Base-by-base conservation (phyloP, 1,140 invertebrate genomes). In the Microplitis mediator region DNA sequence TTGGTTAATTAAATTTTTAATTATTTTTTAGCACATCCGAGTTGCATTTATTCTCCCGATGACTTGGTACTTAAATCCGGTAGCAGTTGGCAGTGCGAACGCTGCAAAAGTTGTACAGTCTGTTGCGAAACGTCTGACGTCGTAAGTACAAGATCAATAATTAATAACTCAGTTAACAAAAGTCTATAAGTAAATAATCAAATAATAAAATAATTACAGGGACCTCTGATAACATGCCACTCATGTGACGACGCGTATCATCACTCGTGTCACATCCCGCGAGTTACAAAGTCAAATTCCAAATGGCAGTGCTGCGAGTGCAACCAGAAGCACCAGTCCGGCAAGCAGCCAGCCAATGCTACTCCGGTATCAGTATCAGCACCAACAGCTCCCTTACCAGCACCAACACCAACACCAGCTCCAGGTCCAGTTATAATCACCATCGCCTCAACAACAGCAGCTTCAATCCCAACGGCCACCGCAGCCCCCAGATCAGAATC, bases 221-320 rank as follows among this genome's bases (percentile, higher is more conserved):
- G 86, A 58, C 78, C 81, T 4, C 85, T 95, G 74, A 89, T 93
- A 61, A 93, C 95, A 56, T 96, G 95, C 85, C 92, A 90, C 79
- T 89, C 90, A 34, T 96, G 95, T 84, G 93, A 94, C 71, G 93
- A 95, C 86, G 93, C 93, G 11, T 95, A 94, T 82, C 94, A 96
- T 83, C 88, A 91, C 70, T 86, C 88, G 35, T 96, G 94, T 80
- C 94, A 95, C 79, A 82, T 88, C 35, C 91, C 91, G n/a, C 84
- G 88, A 51, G 89, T 92, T 73, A 84, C 76, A 4, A 86, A 84
- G 75, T 75, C 76, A 0, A 77, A 75, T 36, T 73, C 75, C 9
- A 88, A 85, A 35, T 87, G 85, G 86, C 74, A 84, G 3, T 87
- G 87, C 54, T 78, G 78, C 35, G 78, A 85, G 11, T 86, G 85